phyloP scores from a whole-genome alignment of 2,113 vertebrate genomes.

The Ivindomyrus marchei region DNA sequence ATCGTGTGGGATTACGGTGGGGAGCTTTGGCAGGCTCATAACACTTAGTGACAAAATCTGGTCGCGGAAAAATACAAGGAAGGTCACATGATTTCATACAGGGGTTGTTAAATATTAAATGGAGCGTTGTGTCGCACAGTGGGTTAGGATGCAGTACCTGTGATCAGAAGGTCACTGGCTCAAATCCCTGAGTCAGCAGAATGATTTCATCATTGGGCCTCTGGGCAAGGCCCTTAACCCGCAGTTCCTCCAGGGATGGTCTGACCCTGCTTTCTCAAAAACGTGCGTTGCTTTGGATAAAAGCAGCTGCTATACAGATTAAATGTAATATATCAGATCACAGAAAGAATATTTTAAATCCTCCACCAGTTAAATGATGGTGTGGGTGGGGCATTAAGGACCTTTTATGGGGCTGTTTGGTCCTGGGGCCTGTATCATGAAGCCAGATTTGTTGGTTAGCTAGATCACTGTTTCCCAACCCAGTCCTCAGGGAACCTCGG shows the following conservation, averaged over 20 bases:
- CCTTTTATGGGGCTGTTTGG: neutral
- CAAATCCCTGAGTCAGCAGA: neutral
- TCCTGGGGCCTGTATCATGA: neutral
- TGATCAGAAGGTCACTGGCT: neutral
- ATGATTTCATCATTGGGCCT: neutral
- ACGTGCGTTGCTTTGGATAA: neutral
- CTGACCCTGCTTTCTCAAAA: neutral
- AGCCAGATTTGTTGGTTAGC: neutral
- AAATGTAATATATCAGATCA: neutral
- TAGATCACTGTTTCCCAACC: neutral
- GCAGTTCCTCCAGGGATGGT: neutral
- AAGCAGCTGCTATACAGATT: neutral
- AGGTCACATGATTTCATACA: neutral
- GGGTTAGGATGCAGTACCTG: neutral
- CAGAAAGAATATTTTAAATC: neutral
- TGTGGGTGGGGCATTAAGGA: neutral
- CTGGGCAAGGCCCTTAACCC: neutral
- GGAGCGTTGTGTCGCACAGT: neutral
- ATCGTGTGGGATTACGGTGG: neutral
- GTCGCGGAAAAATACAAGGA: neutral
- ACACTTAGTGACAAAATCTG: neutral
- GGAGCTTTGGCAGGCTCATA: neutral
- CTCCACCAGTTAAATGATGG: neutral
- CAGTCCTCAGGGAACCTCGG: too few species aligned
- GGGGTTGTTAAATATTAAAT: neutral